Base-by-base conservation (phyloP, 2,797 vertebrate species). In the Poecilia velifera region DNA sequence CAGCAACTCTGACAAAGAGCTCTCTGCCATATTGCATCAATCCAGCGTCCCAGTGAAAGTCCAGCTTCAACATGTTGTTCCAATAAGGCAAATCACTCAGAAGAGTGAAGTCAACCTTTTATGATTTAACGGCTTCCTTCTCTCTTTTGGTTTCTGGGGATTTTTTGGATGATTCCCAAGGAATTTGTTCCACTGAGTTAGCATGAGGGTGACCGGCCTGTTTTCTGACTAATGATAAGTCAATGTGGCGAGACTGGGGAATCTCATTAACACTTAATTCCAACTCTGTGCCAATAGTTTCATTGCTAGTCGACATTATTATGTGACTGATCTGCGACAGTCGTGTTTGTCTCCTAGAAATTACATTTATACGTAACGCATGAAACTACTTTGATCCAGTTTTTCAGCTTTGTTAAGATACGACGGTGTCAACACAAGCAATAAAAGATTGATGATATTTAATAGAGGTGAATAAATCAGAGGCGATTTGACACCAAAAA, bases 71-170 rank as follows among this genome's bases (percentile, higher is more conserved):
- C 90, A 94, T 92, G 89, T 88, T 90, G 93, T 93, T 95, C 90
- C 93, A 93, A 95, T 96, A 94, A 94, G 88, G 82, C 87, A 66
- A 92, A 94, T 94, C 89, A 92, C 91, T 94, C 90, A 90, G 79
- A 89, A 88, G 92, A 92, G 91, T 94, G 91, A 94, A 94, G 93
- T 94, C 92, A 95, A 93, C 84, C 82, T 92, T 94, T 95, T 94
- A 92, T 93, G 90, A 92, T 94, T 94, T 94, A 93, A 94, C 89
- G 79, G 93, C 92, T 95, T 95, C 94, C 93, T 93, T 90, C 92
- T 94, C 91, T 90, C 88, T 92, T 91, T 82, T 83, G 91, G 91
- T 94, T 93, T 90, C 83, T 90, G 85, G 87, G 86, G 89, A 80
- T 86, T 94, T 92, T 59, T 89, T 93, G 92, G 92, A 93, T 6